Percentiles rank a stretch among this genome's conserved stretches.
Evolutionary conservation across 2,113 vertebrate genomes (phyloP).

Genomic region (Tapirus terrestris): DNA sequence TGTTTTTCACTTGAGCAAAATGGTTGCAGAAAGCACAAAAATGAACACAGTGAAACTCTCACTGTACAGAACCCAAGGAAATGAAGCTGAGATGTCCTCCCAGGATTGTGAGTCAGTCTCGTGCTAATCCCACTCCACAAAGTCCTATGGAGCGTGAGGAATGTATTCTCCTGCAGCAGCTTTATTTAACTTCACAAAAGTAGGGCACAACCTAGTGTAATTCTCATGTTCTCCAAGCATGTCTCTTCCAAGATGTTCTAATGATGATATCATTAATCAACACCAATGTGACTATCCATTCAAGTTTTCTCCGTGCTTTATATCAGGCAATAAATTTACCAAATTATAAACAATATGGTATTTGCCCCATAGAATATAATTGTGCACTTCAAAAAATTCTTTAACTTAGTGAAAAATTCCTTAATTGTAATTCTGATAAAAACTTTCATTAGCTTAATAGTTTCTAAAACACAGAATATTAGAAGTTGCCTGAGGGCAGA

Average conservation of each 20-base stretch:
- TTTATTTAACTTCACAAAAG: conserved; percentile 4
- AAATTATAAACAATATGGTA: not conserved
- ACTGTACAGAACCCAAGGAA: not conserved
- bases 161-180: not conserved
- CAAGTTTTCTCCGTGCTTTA: not conserved
- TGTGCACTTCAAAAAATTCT: not conserved
- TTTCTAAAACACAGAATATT: conserved; percentile 18
- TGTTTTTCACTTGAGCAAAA: conserved; percentile 16
- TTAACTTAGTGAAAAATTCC: not conserved
- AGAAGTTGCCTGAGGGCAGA: not conserved
- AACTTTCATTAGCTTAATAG: not conserved
- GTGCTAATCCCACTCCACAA: not conserved
- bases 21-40: not conserved
- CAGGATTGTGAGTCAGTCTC: not conserved
- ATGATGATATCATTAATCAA: not conserved
- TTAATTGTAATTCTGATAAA: not conserved
- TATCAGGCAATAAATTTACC: not conserved
- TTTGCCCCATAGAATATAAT: not conserved
- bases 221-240: not conserved
- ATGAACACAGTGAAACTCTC: not conserved
- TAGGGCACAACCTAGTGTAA: not conserved
- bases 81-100: not conserved
- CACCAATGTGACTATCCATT: not conserved
- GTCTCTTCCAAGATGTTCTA: not conserved
- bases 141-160: not conserved